phyloP scores from a whole-genome alignment of 2,888 invertebrate genomes.

The Oxycera nigricornis region DNA sequence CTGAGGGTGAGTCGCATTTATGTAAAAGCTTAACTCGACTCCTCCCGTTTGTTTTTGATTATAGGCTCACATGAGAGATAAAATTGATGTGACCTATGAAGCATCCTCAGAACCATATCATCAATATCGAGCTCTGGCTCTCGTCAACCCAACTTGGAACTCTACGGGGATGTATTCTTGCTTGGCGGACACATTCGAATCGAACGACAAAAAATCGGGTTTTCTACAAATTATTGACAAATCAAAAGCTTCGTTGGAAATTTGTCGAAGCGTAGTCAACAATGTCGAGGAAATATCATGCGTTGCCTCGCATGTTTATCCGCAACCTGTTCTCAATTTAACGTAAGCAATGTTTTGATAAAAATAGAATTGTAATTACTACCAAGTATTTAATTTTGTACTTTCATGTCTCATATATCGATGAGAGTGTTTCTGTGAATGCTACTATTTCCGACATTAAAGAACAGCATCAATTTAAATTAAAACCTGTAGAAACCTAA shows the following conservation, averaged over 20 bases:
- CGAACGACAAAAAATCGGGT: constrained; percentile 59
- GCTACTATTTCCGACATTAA: no score
- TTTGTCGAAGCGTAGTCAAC: constrained; percentile 48
- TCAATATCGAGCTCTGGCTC: constrained; percentile 74
- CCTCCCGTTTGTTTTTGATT: constrained; percentile 9
- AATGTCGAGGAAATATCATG: constrained; percentile 50
- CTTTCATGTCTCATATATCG: no score
- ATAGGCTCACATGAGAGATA: constrained; percentile 60
- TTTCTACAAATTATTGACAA: constrained; percentile 49
- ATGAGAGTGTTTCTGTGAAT: no score
- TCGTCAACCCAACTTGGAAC: constrained; percentile 72
- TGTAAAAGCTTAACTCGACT: no score
- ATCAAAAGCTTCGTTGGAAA: constrained; percentile 46
- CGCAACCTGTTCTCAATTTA: constrained; percentile 48
- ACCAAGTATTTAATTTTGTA: no score
- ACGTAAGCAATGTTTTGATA: constrained; percentile 45
- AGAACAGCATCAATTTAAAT: no score
- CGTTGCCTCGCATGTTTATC: constrained; percentile 48
- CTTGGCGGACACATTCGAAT: constrained; percentile 65
- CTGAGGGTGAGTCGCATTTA: constrained; percentile 61
- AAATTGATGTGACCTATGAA: constrained; percentile 70
- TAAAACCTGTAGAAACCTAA: no score
- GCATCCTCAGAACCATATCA: constrained; percentile 73
- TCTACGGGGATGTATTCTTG: constrained; percentile 78
- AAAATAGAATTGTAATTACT: neutral